Evolutionary conservation across 1,140 invertebrate genomes (phyloP), one percentile per base, ranked within the genome.

Genomic region (Neodiprion lecontei): DNA sequence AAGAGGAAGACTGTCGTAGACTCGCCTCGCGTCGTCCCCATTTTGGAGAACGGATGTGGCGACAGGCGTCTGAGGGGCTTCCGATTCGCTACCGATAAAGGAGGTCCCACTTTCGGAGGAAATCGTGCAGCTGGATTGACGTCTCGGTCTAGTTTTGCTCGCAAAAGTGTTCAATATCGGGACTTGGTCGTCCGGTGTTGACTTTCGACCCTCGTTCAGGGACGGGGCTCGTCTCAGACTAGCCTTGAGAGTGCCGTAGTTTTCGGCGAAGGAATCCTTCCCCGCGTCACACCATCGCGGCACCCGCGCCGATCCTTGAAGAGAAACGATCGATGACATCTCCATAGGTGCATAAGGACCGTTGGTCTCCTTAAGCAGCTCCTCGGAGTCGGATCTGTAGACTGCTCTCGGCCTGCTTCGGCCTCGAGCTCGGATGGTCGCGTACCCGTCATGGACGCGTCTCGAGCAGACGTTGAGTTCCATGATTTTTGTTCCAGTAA

Each of bases 381-480:
- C 85, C 50, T 87, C 83, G 1, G 86, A 87, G 67, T 87, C 85
- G 12, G 84, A 85, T 72, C 83, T 77, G 70, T 86, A 86, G 12
- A 87, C 73, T 8, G 83, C 79, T 9, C 86, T 80, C 0, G 84
- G 84, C 21, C 85, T 74, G 72, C 76, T 84, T 12, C 85, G 82
- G 50, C 83, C 84, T 9, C 84, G 90, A 11, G 92, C 90, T 73
- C 94, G 89, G 74, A 96, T 94, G 1, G 95, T 96, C 66, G 94
- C 94, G 86, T 95, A 95, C 65, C 94, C 94, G 84, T 96, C 94
- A 84, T 95, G 92, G 14, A 95, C 91, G 66, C 92, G 91, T 73
- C 91, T 91, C 72, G 90, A 90, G 81, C 89, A 83, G 40, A 87
- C 84, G 69, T 84, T 87, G 14, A 84, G 74, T 78, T 88, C 85